A percentile compares a stretch with the other conserved stretches of the same genome.
Evolutionary conservation across 2,888 invertebrate species (phyloP).

Genomic region (Amiota communis): DNA sequence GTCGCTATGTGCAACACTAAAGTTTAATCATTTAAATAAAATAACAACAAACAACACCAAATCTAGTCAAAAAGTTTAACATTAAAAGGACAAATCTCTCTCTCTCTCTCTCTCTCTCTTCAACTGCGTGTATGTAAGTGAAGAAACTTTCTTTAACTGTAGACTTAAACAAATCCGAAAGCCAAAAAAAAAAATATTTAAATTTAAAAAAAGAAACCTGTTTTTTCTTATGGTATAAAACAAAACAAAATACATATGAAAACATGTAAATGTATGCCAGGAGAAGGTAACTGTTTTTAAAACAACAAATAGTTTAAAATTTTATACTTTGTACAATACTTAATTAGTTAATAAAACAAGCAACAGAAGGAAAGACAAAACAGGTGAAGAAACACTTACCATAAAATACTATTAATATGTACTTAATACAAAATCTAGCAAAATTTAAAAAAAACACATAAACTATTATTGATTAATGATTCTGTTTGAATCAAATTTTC

Average conservation of each 20-base stretch:
- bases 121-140: neutral
- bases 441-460: conserved; percentile 13
- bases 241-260: no score
- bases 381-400: conserved; percentile 42
- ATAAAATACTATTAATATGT: no score
- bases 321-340: conserved; percentile 21
- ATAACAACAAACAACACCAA: conserved; percentile 40
- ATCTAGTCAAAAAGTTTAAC: conserved; percentile 9
- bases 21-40: conserved; percentile 21
- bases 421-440: conserved; percentile 40
- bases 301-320: conserved; percentile 19
- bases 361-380: conserved; percentile 52
- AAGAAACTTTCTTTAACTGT: conserved; percentile 1
- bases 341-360: conserved; percentile 12
- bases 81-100: neutral
- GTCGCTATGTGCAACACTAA: conserved; percentile 53
- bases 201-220: neutral
- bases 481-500: no score
- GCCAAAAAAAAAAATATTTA: conserved; percentile 43
- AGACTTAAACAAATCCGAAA: conserved; percentile 18
- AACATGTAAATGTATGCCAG: no score
- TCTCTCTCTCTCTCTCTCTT: neutral
- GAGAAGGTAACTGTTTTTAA: conserved; percentile 4
- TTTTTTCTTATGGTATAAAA: no score
- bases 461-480: neutral